Base-by-base conservation (phyloP, 2,113 vertebrate genomes). In the Helogale parvula region DNA sequence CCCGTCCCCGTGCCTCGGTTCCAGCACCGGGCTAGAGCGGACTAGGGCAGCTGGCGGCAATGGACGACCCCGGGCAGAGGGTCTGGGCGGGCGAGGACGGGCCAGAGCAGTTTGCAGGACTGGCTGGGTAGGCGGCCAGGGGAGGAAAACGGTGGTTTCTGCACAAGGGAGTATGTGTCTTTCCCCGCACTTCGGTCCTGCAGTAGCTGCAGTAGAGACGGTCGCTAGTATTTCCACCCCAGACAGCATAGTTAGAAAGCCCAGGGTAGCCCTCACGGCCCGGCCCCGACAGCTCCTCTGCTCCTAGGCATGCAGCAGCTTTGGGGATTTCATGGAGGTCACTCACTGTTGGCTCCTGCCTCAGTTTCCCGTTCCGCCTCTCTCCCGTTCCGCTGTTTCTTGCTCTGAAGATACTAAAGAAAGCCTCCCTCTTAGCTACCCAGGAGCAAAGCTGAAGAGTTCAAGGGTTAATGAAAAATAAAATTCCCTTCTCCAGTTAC, bases 111-210 rank as follows among this genome's bases (percentile, higher is more conserved):
- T 93, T 68, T 76, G 50, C 52, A 50, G 69, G n/a, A 66, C 86
- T 23, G 66, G 76, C 12, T 94, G 94, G 84, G 3, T 17, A 54
- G 45, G 54, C 69, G 96, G 93, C 41, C 68, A 25, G 92, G 84
- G 71, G 52, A 82, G 72, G 94, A 0, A 0, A 80, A 60, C 33
- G 12, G 10, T n/a, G 68, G n/a, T 93, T 98, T 97, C 96, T 79
- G 5, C 35, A 94, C 88, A 89, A 92, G 77, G 65, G 33, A 69
- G 94, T 29, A 7, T 81, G 97, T 96, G 93, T 94, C 92, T n/a
- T 69, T 96, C 52, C 25, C 31, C 7, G 4, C 7, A 60, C 88
- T 77, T 80, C 3, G 19, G 90, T 89, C 52, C 76, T 86, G 91
- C 57, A 52, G 90, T 4, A 19, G 35, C 47, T 13, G 21, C 38